Base-by-base conservation (phyloP, 2,797 vertebrate species). In the Leptodactylus fallax region DNA sequence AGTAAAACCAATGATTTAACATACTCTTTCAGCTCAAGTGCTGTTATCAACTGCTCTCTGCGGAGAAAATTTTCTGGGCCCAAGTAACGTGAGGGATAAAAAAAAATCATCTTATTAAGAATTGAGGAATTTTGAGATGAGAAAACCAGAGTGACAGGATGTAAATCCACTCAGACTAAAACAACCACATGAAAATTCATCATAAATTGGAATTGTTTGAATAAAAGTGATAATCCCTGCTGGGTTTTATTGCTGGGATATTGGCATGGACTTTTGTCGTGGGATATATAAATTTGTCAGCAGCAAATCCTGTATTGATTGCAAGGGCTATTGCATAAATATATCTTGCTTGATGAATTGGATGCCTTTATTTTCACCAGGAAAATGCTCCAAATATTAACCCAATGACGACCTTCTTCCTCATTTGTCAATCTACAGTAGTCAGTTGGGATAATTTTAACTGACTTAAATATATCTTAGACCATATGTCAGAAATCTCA, bases 121-220 rank as follows among this genome's bases (percentile, higher is more conserved):
- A 72, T 77, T 61, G 58, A 69, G 49, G 51, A 65, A 78, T 87
- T 88, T 69, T 79, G 17, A 74, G 77, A 85, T 88, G 87, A 85
- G 82, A 85, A 88, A 88, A 88, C 78, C 87, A 83, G 86, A 88
- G 63, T 88, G 87, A 85, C 87, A 88, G 87, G 87, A 88, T 88
- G 55, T 69, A 79, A 88, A 85, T 85, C 81, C 82, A 71, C 23
- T 79, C 82, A 78, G 27, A 58, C 60, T 79, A 23, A 83, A 87
- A 83, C 56, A 58, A 16, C 55, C 53, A 58, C 83, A 80, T 65
- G 77, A 85, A 88, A 85, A 88, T 81, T 76, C 56, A 85, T 85
- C 72, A 83, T 67, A 78, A 83, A 83, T 83, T 85, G 83, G 78
- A 88, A 79, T 71, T 84, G 76, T 72, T 85, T 53, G 61, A 88